A percentile compares a stretch with the other conserved stretches of the same genome.
phyloP scores from a whole-genome alignment of 2,888 invertebrate genomes.

The Agrotis ipsilon region DNA sequence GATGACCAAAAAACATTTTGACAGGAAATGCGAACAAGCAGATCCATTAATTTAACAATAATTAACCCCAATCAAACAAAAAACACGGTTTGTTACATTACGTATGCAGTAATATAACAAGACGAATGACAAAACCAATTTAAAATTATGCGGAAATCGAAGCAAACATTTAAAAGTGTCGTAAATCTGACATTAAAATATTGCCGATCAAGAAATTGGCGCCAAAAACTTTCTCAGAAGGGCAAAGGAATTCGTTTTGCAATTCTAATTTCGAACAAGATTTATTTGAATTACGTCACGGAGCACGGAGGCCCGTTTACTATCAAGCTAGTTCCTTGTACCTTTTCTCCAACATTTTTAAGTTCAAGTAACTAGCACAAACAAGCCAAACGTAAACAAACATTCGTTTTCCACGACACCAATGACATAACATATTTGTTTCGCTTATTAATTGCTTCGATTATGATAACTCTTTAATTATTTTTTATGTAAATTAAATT shows the following conservation, averaged over 20 bases:
- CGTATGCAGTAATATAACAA: slow-evolving; percentile 36
- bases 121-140: slow-evolving; percentile 49
- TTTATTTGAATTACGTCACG: slow-evolving; percentile 58
- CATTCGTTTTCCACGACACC: slow-evolving; percentile 44
- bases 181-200: slow-evolving; percentile 48
- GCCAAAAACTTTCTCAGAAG: slow-evolving; percentile 60
- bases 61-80: slow-evolving; percentile 43
- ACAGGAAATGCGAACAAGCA: slow-evolving; percentile 36
- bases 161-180: slow-evolving; percentile 41
- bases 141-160: slow-evolving; percentile 42
- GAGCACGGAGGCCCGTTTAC: slow-evolving; percentile 43
- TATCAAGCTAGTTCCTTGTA: slow-evolving; percentile 34
- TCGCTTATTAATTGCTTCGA: slow-evolving; percentile 50
- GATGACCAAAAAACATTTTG: slow-evolving; percentile 13
- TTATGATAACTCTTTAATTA: slow-evolving; percentile 38
- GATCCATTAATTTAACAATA: slow-evolving; percentile 37
- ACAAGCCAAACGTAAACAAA: slow-evolving; percentile 44
- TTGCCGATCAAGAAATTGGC: slow-evolving; percentile 40
- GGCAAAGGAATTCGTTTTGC: slow-evolving; percentile 63
- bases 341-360: slow-evolving; percentile 22
- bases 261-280: slow-evolving; percentile 61
- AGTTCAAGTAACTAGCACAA: slow-evolving; percentile 24
- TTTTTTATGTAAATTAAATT: slow-evolving; percentile 46
- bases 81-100: slow-evolving; percentile 18
- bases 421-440: slow-evolving; percentile 55